Evolutionary conservation across 2,888 invertebrate species (phyloP).

Genomic region (Osmoderma eremita): DNA sequence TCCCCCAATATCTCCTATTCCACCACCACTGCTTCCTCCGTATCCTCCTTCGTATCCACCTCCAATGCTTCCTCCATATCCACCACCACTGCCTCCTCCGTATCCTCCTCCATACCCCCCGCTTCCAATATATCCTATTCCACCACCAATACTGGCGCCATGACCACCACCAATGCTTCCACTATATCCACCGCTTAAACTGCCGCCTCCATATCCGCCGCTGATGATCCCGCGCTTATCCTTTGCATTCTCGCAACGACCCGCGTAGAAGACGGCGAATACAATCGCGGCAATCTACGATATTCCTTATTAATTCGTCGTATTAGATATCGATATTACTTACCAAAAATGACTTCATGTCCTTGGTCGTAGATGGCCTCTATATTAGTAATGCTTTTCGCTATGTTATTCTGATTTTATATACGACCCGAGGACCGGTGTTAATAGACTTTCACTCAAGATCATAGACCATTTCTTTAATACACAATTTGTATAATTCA

Average conservation of each 20-base stretch:
- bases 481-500: conserved; percentile 2
- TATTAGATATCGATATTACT: conserved; percentile 17
- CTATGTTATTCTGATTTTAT: conserved; percentile 22
- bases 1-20: conserved; percentile 42
- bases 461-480: conserved; percentile 5
- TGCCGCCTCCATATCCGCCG: conserved; percentile 46
- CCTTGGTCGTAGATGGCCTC: conserved; percentile 39
- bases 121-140: conserved; percentile 39
- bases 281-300: conserved; percentile 54
- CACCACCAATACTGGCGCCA: conserved; percentile 42
- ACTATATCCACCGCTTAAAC: conserved; percentile 44
- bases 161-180: conserved; percentile 43
- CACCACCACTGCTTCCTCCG: conserved; percentile 38
- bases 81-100: conserved; percentile 44
- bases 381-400: conserved; percentile 3
- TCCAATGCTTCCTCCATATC: conserved; percentile 6
- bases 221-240: conserved; percentile 47
- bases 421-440: background rate
- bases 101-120: conserved; percentile 54
- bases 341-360: conserved; percentile 45
- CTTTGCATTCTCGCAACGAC: conserved; percentile 42
- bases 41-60: background rate
- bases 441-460: conserved; percentile 31
- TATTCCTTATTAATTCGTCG: background rate
- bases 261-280: conserved; percentile 47